These are phyloP conservation scores for Hucho hucho DNA, from an alignment of 2,113 vertebrate species.

Conservation along the genomic window DNA sequence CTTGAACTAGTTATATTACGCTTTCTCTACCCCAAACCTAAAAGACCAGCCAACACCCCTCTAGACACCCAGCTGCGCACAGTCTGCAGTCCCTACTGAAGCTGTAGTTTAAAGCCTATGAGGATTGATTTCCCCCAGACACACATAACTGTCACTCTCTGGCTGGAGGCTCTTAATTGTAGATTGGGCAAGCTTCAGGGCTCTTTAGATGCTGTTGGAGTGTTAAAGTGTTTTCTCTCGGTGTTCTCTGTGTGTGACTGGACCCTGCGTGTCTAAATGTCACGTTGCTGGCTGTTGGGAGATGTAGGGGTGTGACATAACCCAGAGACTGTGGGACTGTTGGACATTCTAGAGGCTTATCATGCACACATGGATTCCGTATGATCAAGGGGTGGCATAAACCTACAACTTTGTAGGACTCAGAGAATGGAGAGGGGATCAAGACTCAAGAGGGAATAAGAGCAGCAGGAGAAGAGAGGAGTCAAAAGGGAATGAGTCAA, in stretches of 20 bases:
- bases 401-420: too few species aligned
- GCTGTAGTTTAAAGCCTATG: background rate
- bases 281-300: background rate
- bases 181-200: background rate
- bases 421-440: too few species aligned
- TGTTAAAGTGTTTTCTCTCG: background rate
- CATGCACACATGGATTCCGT: background rate
- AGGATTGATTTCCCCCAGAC: background rate
- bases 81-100: background rate
- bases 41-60: background rate
- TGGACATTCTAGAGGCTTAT: background rate
- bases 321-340: background rate
- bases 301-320: conserved; percentile 2
- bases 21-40: background rate
- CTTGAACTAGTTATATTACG: background rate
- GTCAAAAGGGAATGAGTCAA: too few species aligned
- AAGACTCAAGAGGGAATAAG: too few species aligned
- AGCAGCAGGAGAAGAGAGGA: too few species aligned
- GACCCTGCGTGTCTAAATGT: background rate
- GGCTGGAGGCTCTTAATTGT: background rate
- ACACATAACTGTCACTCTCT: background rate
- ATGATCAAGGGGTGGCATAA: too few species aligned
- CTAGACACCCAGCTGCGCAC: background rate
- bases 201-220: conserved; percentile 14
- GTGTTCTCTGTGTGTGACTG: background rate